A percentile compares a stretch with the other conserved stretches of the same genome.
Evolutionary conservation across 2,113 vertebrate species (phyloP).

Genomic region (Pimephales promelas): DNA sequence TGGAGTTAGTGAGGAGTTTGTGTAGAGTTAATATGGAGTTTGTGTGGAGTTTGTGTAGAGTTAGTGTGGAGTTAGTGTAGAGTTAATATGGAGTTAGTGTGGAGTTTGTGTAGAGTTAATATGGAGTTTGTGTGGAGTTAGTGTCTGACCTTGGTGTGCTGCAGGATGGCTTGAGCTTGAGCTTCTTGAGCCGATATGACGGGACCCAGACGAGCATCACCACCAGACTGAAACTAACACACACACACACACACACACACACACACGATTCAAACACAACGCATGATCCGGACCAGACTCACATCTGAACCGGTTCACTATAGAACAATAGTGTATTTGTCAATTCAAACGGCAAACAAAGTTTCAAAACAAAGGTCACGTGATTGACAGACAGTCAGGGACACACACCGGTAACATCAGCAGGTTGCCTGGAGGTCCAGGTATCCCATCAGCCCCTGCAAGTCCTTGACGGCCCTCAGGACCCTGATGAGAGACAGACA

Average conservation of each 20-base stretch:
- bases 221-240: conserved; percentile 89
- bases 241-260: conserved; percentile 12
- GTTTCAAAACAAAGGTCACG: too few relatives aligned
- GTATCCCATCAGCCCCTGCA: conserved; percentile 90
- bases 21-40: too few relatives aligned
- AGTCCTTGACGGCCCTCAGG: conserved; percentile 86
- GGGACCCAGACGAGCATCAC: conserved; percentile 81
- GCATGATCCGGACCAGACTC: background rate
- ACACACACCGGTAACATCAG: conserved; percentile 87
- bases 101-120: background rate
- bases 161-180: conserved; percentile 94
- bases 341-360: too few relatives aligned
- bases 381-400: background rate
- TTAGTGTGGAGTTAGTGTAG: too few relatives aligned
- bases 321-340: background rate
- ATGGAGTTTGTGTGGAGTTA: background rate
- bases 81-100: too few relatives aligned
- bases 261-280: background rate
- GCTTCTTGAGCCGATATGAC: conserved; percentile 92
- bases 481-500: conserved; percentile 74
- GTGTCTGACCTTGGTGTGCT: conserved; percentile 88
- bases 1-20: too few relatives aligned
- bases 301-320: background rate
- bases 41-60: too few relatives aligned
- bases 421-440: conserved; percentile 93